A percentile compares a stretch with the other conserved stretches of the same genome.
These are phyloP conservation scores for Notodromas monacha DNA, from an alignment of 2,888 invertebrate species.

Conservation along the genomic window DNA sequence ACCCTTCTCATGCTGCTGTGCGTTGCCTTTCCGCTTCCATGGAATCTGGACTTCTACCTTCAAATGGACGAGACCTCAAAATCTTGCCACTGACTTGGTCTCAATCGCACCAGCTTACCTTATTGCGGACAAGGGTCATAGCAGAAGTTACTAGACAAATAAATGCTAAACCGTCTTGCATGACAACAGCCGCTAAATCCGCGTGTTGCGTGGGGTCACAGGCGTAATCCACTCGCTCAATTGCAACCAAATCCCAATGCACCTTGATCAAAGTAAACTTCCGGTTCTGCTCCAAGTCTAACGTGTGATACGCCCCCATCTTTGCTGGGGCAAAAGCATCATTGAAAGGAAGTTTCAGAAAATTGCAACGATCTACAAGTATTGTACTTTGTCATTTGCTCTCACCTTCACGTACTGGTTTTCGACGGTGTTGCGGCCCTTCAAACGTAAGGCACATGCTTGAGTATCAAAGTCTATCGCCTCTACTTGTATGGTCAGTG, in stretches of 20 bases:
- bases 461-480: slow-evolving; percentile 92
- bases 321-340: too few relatives aligned
- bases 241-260: slow-evolving; percentile 65
- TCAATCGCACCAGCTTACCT: too few relatives aligned
- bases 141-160: slow-evolving; percentile 78
- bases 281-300: slow-evolving; percentile 76
- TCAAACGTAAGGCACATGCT: slow-evolving; percentile 69
- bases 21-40: slow-evolving; percentile 69
- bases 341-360: slow-evolving; percentile 8
- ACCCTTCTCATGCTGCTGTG: slow-evolving; percentile 84
- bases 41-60: slow-evolving; percentile 90
- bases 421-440: slow-evolving; percentile 81
- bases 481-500: slow-evolving; percentile 63
- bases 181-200: slow-evolving; percentile 83
- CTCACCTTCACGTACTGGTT: slow-evolving; percentile 87
- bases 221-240: slow-evolving; percentile 73
- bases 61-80: too few relatives aligned
- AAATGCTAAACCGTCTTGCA: slow-evolving; percentile 88
- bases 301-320: slow-evolving; percentile 95
- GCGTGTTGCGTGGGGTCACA: slow-evolving; percentile 60
- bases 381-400: neutral
- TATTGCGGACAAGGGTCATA: slow-evolving; percentile 85
- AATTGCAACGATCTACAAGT: slow-evolving; percentile 6
- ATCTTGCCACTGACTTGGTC: too few relatives aligned
- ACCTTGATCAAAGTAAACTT: slow-evolving; percentile 59